Percentiles rank a stretch among this genome's conserved stretches.
phyloP scores from a whole-genome alignment of 1,140 invertebrate species.

The Hydropsyche tenuis region DNA sequence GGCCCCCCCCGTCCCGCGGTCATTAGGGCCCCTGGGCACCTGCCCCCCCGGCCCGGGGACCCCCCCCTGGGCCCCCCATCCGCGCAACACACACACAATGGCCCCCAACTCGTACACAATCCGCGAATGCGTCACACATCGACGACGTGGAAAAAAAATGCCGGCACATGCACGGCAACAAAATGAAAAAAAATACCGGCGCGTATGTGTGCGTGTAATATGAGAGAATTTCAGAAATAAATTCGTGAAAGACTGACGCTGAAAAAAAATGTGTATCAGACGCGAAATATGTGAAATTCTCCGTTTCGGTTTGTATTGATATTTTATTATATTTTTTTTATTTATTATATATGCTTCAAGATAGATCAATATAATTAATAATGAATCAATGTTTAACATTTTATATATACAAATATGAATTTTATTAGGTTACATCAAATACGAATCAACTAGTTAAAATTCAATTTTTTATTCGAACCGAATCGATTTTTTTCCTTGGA shows the following conservation, averaged over 20 bases:
- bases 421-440: no score
- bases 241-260: neutral
- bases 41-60: neutral
- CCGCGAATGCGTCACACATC: conserved; percentile 38
- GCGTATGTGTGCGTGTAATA: neutral
- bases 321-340: neutral
- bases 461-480: no score
- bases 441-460: no score
- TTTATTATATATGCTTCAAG: no score
- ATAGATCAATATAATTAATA: no score
- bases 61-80: conserved; percentile 1
- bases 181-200: conserved; percentile 18
- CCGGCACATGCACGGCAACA: neutral
- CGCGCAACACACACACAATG: conserved; percentile 4
- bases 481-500: no score
- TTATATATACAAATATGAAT: no score
- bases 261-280: neutral
- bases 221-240: conserved; percentile 18
- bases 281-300: neutral
- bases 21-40: conserved; percentile 43
- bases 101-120: conserved; percentile 43
- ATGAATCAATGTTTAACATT: no score
- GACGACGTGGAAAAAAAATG: conserved; percentile 14
- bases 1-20: conserved; percentile 48
- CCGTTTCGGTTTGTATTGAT: neutral